phyloP scores from a whole-genome alignment of 2,797 vertebrate species.

The Lutjanus campechanus region DNA sequence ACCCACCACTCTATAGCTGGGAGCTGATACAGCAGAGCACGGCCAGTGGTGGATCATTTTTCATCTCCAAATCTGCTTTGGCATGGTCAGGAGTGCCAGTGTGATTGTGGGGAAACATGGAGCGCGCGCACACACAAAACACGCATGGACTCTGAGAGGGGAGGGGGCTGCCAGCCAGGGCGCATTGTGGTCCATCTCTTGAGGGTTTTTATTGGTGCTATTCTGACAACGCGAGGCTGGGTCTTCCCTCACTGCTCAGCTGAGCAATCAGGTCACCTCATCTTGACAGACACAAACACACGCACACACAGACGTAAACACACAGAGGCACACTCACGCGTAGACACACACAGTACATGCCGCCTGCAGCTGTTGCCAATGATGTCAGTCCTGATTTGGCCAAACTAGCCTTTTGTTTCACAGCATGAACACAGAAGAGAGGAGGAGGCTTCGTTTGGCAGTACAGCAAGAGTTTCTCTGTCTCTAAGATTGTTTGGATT shows the following conservation, averaged over 20 bases:
- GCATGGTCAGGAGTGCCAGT: conserved; percentile 66
- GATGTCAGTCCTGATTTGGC: conserved; percentile 86
- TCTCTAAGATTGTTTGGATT: conserved; percentile 58
- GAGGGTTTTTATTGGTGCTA: conserved; percentile 60
- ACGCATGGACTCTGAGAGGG: conserved; percentile 41
- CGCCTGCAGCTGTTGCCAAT: conserved; percentile 85
- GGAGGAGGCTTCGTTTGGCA: conserved; percentile 67
- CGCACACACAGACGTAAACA: conserved; percentile 49
- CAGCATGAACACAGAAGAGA: conserved; percentile 70
- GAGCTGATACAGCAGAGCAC: conserved; percentile 74
- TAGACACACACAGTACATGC: conserved; percentile 68
- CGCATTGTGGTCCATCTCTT: conserved; percentile 68
- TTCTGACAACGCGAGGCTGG: conserved; percentile 78
- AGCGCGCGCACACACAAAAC: conserved; percentile 44
- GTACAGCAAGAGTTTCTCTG: conserved; percentile 38
- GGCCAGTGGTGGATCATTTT: conserved; percentile 80
- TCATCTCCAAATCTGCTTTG: conserved; percentile 84
- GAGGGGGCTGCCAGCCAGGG: conserved; percentile 44
- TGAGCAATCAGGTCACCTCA: conserved; percentile 89
- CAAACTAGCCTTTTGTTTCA: conserved; percentile 83
- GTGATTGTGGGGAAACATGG: conserved; percentile 10
- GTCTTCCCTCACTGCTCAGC: conserved; percentile 87
- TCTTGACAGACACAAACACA: conserved; percentile 80
- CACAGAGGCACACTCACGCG: conserved; percentile 14
- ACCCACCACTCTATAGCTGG: conserved; percentile 72